Evolutionary conservation across 2,797 vertebrate genomes (phyloP).

Genomic region (Babyrousa celebensis): DNA sequence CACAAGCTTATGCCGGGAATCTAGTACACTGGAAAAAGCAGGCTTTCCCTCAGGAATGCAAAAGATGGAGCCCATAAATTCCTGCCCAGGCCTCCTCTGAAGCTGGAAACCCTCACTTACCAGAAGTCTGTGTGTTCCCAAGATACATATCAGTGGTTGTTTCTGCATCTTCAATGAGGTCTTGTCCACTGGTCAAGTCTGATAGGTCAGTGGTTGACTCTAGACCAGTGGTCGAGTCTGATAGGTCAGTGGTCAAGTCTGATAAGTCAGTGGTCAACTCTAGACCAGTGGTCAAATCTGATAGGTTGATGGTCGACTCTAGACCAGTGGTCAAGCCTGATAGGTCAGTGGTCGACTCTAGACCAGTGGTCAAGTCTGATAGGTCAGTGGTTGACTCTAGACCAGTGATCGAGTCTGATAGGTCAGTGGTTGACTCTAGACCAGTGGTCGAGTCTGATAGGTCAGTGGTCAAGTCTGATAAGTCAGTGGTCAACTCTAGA

Average conservation of each 20-base stretch:
- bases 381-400: accelerated
- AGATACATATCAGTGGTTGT: not conserved
- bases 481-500: not conserved
- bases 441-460: accelerated
- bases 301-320: not conserved
- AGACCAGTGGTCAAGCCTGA: accelerated
- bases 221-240: too few relatives aligned
- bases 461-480: not conserved
- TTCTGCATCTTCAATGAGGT: not conserved
- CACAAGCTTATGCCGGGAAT: not conserved
- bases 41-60: not conserved
- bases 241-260: accelerated
- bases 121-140: not conserved
- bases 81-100: not conserved
- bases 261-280: too few relatives aligned
- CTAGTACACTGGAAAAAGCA: not conserved
- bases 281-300: too few relatives aligned
- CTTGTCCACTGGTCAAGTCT: not conserved
- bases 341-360: not conserved
- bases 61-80: not conserved
- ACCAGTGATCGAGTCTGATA: too few relatives aligned
- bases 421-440: too few relatives aligned
- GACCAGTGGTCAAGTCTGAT: not conserved
- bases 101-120: constrained; percentile 51
- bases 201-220: too few relatives aligned